Conservation (phyloP, 2,113 vertebrate genomes). For the Mola mola region DNA sequence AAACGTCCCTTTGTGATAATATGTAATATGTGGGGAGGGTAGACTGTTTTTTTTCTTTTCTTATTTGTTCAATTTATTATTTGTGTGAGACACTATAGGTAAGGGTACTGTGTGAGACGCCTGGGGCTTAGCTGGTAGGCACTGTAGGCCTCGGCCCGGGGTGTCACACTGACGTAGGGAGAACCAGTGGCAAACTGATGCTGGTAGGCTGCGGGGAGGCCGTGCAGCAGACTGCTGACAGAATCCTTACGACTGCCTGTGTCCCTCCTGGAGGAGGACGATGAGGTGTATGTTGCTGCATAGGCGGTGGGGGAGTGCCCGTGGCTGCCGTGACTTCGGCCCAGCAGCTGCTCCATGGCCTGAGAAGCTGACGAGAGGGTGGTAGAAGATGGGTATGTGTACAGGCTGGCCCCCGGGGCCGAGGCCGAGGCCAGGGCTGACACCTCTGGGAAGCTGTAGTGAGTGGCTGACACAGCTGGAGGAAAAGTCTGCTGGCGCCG, state of each 20-base stretch:
- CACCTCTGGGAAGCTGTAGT: constrained; percentile 90
- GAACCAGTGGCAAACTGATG: constrained; percentile 91
- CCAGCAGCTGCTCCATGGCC: constrained; percentile 93
- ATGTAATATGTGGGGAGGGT: constrained; percentile 35
- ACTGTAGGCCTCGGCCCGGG: constrained; percentile 92
- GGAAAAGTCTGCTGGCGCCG: constrained; percentile 94
- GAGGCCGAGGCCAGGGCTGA: constrained; percentile 82
- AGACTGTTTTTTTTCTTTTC: constrained; percentile 17
- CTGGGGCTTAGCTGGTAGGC: constrained; percentile 97
- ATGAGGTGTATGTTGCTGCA: constrained; percentile 84
- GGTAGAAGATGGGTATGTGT: constrained; percentile 91
- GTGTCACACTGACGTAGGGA: constrained; percentile 93
- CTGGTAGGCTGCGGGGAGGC: constrained; percentile 93
- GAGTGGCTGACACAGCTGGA: constrained; percentile 88
- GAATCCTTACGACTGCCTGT: constrained; percentile 87
- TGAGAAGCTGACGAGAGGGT: constrained; percentile 92
- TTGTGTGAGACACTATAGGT: constrained; percentile 78
- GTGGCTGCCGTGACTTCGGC: constrained; percentile 84
- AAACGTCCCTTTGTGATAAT: constrained; percentile 51
- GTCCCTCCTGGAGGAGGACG: constrained; percentile 71
- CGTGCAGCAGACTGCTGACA: constrained; percentile 90
- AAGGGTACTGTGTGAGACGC: constrained; percentile 96
- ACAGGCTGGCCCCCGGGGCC: constrained; percentile 83
- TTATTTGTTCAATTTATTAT: constrained; percentile 12
- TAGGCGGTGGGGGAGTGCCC: constrained; percentile 84